These are phyloP conservation scores for Scaptodrosophila latifasciaeformis DNA, from an alignment of 2,888 invertebrate genomes.

Conservation along the genomic window DNA sequence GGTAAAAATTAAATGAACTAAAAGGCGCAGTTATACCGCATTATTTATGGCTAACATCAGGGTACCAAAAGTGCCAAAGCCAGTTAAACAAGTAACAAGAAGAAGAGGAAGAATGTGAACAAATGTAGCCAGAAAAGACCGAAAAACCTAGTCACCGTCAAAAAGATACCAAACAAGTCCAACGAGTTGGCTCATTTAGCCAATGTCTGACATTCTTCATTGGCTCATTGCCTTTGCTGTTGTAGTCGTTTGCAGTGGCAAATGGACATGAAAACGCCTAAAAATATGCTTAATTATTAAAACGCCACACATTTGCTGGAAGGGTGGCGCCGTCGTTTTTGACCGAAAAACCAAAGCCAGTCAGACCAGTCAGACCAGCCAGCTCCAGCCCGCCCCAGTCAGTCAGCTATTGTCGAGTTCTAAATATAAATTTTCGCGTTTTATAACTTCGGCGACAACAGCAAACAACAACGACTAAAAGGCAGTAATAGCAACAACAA, in stretches of 20 bases:
- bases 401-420: constrained; percentile 9
- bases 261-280: constrained; percentile 56
- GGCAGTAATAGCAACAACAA: constrained; percentile 35
- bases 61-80: constrained; percentile 11
- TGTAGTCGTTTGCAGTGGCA: background rate
- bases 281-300: constrained; percentile 67
- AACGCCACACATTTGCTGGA: constrained; percentile 37
- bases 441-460: constrained; percentile 40
- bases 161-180: background rate
- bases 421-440: constrained; percentile 64
- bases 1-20: constrained; percentile 35
- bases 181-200: constrained; percentile 1
- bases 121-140: constrained; percentile 31
- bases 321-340: constrained; percentile 17
- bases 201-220: background rate
- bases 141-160: constrained; percentile 10
- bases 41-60: constrained; percentile 29
- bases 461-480: constrained; percentile 1
- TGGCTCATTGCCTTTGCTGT: background rate
- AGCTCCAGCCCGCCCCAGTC: background rate
- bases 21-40: constrained; percentile 32
- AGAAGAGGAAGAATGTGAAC: too few relatives aligned
- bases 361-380: too few relatives aligned
- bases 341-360: background rate
- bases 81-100: too few relatives aligned